Percentiles rank a stretch among this genome's conserved stretches.
Evolutionary conservation across 2,113 vertebrate genomes (phyloP).

Genomic region (Xiphophorus hellerii): DNA sequence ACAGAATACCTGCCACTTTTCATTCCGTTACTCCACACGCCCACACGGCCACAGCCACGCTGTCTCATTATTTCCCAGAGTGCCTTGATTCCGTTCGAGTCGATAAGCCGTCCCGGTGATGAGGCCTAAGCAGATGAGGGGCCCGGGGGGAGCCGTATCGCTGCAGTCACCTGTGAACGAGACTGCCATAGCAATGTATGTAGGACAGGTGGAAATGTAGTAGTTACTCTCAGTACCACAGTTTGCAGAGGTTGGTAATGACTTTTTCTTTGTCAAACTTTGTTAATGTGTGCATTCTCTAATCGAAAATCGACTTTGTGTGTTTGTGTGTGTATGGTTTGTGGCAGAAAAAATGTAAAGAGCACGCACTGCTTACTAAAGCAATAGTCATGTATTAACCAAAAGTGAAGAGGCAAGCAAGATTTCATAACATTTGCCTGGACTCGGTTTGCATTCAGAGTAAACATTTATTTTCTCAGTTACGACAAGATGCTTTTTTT

Average conservation of each 20-base stretch:
- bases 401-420: not conserved
- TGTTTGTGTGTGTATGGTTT: not conserved
- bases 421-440: not conserved
- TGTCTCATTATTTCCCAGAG: constrained; percentile 53
- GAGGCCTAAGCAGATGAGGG: constrained; percentile 13
- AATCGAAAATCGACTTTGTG: not conserved
- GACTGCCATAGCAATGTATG: not conserved
- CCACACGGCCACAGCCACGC: constrained; percentile 33
- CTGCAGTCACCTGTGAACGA: not conserved
- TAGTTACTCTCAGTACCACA: not conserved
- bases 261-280: not conserved
- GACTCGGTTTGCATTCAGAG: not conserved
- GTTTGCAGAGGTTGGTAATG: not conserved
- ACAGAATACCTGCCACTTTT: constrained; percentile 52
- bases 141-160: not conserved
- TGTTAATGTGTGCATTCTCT: not conserved
- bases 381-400: too few relatives aligned
- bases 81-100: constrained; percentile 28
- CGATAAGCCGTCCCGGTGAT: constrained; percentile 6
- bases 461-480: not conserved
- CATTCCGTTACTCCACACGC: constrained; percentile 22
- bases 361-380: not conserved
- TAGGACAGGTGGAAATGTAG: not conserved
- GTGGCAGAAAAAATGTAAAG: not conserved
- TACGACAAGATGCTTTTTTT: too few relatives aligned